Evolutionary conservation across 2,797 vertebrate species (phyloP).

Genomic region (Danio tinwini): DNA sequence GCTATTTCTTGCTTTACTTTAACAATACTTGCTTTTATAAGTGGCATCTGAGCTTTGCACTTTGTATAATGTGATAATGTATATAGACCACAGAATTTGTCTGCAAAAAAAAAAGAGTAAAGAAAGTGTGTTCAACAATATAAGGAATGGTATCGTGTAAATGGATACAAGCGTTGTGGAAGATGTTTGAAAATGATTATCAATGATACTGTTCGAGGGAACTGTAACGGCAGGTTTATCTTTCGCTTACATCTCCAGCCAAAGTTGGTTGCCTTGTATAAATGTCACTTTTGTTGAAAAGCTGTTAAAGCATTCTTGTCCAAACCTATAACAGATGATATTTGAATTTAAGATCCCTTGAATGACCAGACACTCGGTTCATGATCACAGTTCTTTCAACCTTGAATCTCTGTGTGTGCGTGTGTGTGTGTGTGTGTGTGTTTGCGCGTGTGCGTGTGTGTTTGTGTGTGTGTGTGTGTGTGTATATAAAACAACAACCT

Average conservation of each 20-base stretch:
- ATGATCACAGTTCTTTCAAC: slow-evolving; percentile 5
- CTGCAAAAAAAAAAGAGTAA: not conserved
- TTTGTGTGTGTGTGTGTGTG: not conserved
- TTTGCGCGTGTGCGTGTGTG: not conserved
- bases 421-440: not conserved
- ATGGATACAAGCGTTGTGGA: slow-evolving; percentile 38
- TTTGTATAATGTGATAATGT: slow-evolving; percentile 15
- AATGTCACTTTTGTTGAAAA: slow-evolving; percentile 49
- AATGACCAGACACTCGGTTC: slow-evolving; percentile 14
- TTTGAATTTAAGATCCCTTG: slow-evolving; percentile 36
- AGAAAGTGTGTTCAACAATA: slow-evolving; percentile 40
- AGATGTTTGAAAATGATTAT: slow-evolving; percentile 41
- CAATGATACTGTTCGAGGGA: slow-evolving; percentile 15
- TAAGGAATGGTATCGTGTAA: slow-evolving; percentile 46
- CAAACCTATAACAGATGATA: slow-evolving; percentile 32
- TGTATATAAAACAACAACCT: not conserved
- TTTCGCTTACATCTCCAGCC: slow-evolving; percentile 39
- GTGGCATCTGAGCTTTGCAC: not conserved
- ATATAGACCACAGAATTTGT: not conserved
- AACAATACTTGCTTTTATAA: not conserved
- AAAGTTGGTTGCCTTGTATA: slow-evolving; percentile 38
- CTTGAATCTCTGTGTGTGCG: slow-evolving; percentile 2
- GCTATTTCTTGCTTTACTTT: slow-evolving; percentile 2
- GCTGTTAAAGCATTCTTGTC: slow-evolving; percentile 25
- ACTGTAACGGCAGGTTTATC: slow-evolving; percentile 46